Conservation (phyloP, 2,113 vertebrate species). For the Vulpes lagopus region DNA sequence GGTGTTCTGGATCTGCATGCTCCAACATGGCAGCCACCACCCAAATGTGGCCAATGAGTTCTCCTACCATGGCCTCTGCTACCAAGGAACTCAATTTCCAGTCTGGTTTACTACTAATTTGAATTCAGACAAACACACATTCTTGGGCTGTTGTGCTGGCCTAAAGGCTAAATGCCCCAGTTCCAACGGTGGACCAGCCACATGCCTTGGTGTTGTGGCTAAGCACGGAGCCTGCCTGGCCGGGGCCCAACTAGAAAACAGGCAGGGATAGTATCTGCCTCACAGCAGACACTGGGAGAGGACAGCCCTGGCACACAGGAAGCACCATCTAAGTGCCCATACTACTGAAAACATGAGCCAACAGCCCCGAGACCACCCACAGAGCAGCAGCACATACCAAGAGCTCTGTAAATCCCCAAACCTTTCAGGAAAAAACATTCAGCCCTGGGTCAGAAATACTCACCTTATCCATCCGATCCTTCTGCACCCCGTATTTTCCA, state of each 20-base stretch:
- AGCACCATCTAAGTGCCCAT: accelerated
- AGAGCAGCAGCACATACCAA: accelerated
- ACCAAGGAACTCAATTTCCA: background rate
- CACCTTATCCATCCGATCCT: slow-evolving; percentile 98
- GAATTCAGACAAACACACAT: background rate
- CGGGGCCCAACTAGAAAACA: accelerated
- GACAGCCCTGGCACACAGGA: background rate
- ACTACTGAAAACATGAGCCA: accelerated
- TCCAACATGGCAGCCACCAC: background rate
- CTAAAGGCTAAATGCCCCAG: accelerated
- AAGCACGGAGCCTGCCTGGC: background rate
- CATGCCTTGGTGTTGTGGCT: background rate
- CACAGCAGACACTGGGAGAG: too few species aligned
- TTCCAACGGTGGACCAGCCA: accelerated
- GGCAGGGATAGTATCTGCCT: accelerated
- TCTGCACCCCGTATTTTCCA: slow-evolving; percentile 97
- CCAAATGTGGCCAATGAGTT: accelerated
- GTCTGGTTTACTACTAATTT: accelerated
- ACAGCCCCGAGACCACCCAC: accelerated
- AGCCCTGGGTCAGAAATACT: accelerated
- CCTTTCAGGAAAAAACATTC: accelerated
- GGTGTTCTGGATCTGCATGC: accelerated
- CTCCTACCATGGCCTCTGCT: accelerated
- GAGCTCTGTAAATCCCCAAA: background rate
- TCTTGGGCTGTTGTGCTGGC: accelerated